Evolutionary conservation across 53 echinoderm and acorn worm genomes (phyloP), one percentile per base, ranked within the genome.

Genomic region (Holothuria leucospilota): DNA sequence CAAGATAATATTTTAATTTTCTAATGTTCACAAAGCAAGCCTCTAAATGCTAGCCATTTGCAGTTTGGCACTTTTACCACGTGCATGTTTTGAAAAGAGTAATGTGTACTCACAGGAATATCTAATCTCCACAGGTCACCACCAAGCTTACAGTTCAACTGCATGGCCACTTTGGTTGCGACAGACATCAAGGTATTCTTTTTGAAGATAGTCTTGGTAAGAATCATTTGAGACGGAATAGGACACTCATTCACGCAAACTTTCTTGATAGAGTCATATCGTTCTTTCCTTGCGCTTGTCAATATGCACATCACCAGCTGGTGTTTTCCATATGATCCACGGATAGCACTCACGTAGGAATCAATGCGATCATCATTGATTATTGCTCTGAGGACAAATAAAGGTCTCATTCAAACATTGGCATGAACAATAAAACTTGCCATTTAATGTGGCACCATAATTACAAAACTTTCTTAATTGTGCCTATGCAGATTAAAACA

Each of bases 201-300:
- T 82, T 92, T 92, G 73, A 78, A 82, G 49, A 96, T 63, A 23
- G 96, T 96, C 46, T 89, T 85, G 40, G 68, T 49, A 10, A 96
- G 74, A 25, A 96, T 81, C 30, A 89, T 87, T 89, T 96, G 96
- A 39, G 91, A 91, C 29, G 96, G 94, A 14, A 91, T 82, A 6
- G 96, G 96, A 34, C 77, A 59, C 29, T 92, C 95, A 24, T 89
- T 60, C 62, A 95, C 89, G 51, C 96, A 96, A 20, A 69, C 73
- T 86, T 94, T 96, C 91, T 96, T 96, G 91, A 96, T 90, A 63
- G 94, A 91, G 68, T 96, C 96, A 51, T 96, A 96, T 4, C 96
- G 93, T 63, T 96, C 96, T 78, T 96, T 96, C 28, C 94, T 80
- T 78, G 95, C 95, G 52, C 73, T 91, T 34, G 96, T 89, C 84